A percentile compares a stretch with the other conserved stretches of the same genome.
Evolutionary conservation across 2,113 vertebrate species (phyloP).

Genomic region (human (Homo sapiens)): DNA sequence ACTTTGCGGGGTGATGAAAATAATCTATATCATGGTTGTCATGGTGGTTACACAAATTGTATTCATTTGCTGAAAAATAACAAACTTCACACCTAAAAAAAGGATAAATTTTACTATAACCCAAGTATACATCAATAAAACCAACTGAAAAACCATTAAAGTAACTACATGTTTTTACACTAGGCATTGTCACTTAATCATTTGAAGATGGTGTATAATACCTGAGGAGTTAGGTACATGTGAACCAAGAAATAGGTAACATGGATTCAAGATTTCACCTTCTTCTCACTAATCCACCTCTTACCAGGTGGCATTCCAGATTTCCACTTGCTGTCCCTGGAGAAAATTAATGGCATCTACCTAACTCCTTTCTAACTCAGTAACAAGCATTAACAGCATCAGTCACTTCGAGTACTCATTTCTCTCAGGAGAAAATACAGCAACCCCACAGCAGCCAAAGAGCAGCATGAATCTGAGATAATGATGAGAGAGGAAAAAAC

Average conservation of each 20-base stretch:
- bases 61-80: neutral
- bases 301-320: neutral
- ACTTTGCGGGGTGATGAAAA: neutral
- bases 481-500: neutral
- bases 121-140: neutral
- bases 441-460: neutral
- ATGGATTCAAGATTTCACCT: neutral
- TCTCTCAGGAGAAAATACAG: neutral
- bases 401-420: neutral
- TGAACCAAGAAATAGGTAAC: neutral
- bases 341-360: neutral
- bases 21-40: neutral
- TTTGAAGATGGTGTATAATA: neutral
- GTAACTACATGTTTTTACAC: neutral
- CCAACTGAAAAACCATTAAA: neutral
- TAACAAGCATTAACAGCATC: neutral
- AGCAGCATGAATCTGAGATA: slow-evolving; percentile 7
- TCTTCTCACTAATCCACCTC: neutral
- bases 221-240: neutral
- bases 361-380: neutral
- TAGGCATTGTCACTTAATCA: neutral
- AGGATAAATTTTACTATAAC: neutral
- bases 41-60: neutral
- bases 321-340: neutral
- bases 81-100: neutral